phyloP scores from a whole-genome alignment of 2,888 invertebrate species.

The Apotomis turbidana region DNA sequence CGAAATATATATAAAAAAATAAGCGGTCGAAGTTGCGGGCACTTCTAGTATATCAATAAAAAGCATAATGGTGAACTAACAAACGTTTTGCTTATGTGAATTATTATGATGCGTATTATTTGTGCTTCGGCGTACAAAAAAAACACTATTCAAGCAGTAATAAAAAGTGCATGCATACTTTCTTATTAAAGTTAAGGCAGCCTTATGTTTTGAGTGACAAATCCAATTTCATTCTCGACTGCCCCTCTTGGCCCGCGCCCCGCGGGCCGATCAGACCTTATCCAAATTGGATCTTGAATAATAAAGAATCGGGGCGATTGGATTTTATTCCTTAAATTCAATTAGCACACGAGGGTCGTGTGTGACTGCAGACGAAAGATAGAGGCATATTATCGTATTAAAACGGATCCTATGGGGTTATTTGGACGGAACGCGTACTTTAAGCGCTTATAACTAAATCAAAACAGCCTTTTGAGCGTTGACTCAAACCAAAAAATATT shows the following conservation, averaged over 20 bases:
- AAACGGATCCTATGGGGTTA: conserved; percentile 73
- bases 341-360: conserved; percentile 83
- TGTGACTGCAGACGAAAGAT: conserved; percentile 83
- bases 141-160: not conserved
- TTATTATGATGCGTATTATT: too few relatives aligned
- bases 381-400: conserved; percentile 81
- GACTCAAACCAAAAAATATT: too few relatives aligned
- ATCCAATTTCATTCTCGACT: conserved; percentile 83
- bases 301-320: conserved; percentile 85
- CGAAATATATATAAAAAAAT: too few relatives aligned
- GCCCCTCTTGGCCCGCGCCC: conserved; percentile 69
- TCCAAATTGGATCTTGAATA: conserved; percentile 86
- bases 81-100: too few relatives aligned
- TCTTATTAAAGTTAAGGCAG: conserved; percentile 68
- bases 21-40: too few relatives aligned
- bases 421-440: conserved; percentile 52
- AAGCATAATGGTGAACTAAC: too few relatives aligned
- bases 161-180: conserved; percentile 45
- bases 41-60: too few relatives aligned
- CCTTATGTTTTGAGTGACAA: conserved; percentile 84
- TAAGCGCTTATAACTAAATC: conserved; percentile 28
- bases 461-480: too few relatives aligned
- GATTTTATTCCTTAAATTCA: conserved; percentile 85
- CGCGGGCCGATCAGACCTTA: conserved; percentile 83
- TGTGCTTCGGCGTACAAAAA: too few relatives aligned